Conservation (phyloP, 2,888 invertebrate species). For the Dilophus febrilis region DNA sequence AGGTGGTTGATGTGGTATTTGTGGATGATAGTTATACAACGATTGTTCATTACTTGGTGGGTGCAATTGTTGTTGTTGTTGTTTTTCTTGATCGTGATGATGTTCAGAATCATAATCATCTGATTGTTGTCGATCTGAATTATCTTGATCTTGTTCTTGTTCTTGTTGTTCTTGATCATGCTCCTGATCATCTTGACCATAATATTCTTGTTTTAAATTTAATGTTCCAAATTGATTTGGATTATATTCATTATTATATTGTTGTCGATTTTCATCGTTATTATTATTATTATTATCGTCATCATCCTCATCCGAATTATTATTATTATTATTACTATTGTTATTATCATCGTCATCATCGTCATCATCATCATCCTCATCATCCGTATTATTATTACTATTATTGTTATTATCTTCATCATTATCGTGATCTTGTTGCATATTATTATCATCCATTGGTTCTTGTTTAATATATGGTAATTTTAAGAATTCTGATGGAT, state of each 20-base stretch:
- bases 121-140: background rate
- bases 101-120: background rate
- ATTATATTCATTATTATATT: too few relatives aligned
- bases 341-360: constrained; percentile 10
- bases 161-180: background rate
- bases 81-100: background rate
- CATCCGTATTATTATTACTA: background rate
- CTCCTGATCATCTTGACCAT: too few relatives aligned
- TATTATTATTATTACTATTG: background rate
- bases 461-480: constrained; percentile 33
- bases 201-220: too few relatives aligned
- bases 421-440: constrained; percentile 8
- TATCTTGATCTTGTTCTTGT: background rate
- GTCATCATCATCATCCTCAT: constrained; percentile 1
- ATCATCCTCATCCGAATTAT: background rate
- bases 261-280: too few relatives aligned
- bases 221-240: too few relatives aligned
- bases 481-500: constrained; percentile 65
- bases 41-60: constrained; percentile 11
- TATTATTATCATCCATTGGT: background rate
- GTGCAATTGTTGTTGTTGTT: background rate
- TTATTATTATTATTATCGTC: too few relatives aligned
- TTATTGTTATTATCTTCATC: constrained; percentile 11
- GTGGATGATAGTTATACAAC: constrained; percentile 14
- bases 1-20: constrained; percentile 10